phyloP scores from a whole-genome alignment of 2,797 vertebrate genomes.

The Phoebastria nigripes region DNA sequence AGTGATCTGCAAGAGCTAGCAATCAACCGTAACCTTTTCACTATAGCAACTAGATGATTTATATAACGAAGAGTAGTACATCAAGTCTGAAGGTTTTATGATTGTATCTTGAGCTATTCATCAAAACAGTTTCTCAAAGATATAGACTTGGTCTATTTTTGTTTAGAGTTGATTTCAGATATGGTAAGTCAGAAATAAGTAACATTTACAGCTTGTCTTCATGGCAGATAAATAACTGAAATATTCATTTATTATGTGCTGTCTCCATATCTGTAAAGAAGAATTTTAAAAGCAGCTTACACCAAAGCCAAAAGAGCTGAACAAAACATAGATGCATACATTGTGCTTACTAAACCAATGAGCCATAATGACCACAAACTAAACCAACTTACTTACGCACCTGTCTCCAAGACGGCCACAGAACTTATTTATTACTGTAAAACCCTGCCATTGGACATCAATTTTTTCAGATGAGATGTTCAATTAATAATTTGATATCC shows the following conservation, averaged over 20 bases:
- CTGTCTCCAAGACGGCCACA: not conserved
- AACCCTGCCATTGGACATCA: not conserved
- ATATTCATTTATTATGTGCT: not conserved
- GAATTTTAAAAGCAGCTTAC: not conserved
- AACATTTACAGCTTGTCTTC: slow-evolving; percentile 15
- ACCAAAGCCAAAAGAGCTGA: not conserved
- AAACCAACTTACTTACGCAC: not conserved
- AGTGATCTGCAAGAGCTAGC: slow-evolving; percentile 23
- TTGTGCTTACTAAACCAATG: not conserved
- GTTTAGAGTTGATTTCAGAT: slow-evolving; percentile 33
- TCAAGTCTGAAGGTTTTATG: slow-evolving; percentile 47
- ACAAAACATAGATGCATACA: not conserved
- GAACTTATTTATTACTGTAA: not conserved
- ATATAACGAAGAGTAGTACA: slow-evolving; percentile 24
- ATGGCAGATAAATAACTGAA: slow-evolving; percentile 26
- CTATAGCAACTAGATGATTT: slow-evolving; percentile 38
- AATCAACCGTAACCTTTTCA: slow-evolving; percentile 30
- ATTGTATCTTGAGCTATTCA: slow-evolving; percentile 36
- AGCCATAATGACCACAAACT: not conserved
- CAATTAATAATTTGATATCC: not conserved
- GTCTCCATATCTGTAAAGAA: not conserved
- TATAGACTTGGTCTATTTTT: slow-evolving; percentile 12
- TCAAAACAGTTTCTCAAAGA: slow-evolving; percentile 40
- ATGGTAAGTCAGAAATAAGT: slow-evolving; percentile 30
- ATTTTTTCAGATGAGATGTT: not conserved